phyloP scores from a whole-genome alignment of 2,797 vertebrate genomes.

The Aldrovandia affinis region DNA sequence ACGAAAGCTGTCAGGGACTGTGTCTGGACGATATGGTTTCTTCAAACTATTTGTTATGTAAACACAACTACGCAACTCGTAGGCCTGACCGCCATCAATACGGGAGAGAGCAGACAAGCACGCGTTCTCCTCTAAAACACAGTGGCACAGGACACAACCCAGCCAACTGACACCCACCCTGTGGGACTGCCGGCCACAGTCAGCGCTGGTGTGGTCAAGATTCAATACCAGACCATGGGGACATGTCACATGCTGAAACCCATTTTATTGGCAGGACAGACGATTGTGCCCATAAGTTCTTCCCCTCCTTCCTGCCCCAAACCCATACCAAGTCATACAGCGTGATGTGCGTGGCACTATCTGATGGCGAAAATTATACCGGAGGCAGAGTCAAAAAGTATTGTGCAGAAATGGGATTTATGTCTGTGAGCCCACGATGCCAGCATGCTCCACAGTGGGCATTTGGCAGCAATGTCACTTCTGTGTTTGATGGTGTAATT shows the following conservation, averaged over 20 bases:
- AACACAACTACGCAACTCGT: not conserved
- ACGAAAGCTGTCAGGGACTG: not conserved
- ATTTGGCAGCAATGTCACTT: constrained; percentile 37
- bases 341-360: constrained; percentile 28
- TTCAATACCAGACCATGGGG: not conserved
- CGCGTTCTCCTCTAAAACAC: not conserved
- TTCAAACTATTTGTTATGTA: not conserved
- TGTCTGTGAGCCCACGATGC: constrained; percentile 32
- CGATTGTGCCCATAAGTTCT: not conserved
- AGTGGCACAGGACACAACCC: not conserved
- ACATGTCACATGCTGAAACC: not conserved
- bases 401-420: constrained; percentile 4
- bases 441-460: constrained; percentile 27
- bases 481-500: constrained; percentile 37
- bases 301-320: not conserved
- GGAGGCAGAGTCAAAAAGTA: constrained; percentile 6
- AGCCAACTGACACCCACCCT: not conserved
- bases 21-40: not conserved
- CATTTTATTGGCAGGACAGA: not conserved
- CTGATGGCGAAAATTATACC: constrained; percentile 1
- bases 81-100: not conserved
- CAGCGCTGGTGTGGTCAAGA: not conserved
- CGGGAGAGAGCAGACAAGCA: not conserved
- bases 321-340: not conserved
- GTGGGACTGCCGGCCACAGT: not conserved